Evolutionary conservation across 2,797 vertebrate genomes (phyloP), one percentile per base, ranked within the genome.

Genomic region (Karalla daura): DNA sequence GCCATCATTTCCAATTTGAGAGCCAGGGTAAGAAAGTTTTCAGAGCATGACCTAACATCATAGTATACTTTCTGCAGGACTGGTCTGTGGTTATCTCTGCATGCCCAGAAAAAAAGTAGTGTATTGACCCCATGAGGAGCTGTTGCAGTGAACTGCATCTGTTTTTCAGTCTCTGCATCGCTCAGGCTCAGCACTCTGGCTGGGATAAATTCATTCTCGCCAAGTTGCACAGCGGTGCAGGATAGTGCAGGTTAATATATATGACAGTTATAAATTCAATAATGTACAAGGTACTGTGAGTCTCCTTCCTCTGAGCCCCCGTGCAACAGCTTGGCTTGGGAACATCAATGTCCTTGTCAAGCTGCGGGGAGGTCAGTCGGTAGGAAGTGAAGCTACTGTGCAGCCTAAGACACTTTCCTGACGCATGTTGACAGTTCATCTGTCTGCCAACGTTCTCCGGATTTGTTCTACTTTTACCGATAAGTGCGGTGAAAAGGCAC

Each of bases 171-270:
- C 56, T 66, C 54, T 87, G 87, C 95, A 94, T 37, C 59, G 52
- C 94, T 91, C 70, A 93, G 92, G 0, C 95, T 96, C 79, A 96
- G 93, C 77, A 95, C 91, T 87, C 95, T 95, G 84, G 94, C 95
- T 63, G 94, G 90, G 84, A 97, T 96, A 84, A 97, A 97, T 63
- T 93, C 95, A 73, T 95, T 94, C 78, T 95, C 94, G 0, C 93
- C 94, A 0, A 93, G 93, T 94, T 95, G 87, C 35, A 63, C 75
- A 15, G 78, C 37, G 50, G 63, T 7, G 24, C 17, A 47, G 66
- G 62, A 71, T 46, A 70, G 54, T 58, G 12, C 25, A 74, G 67
- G 73, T 85, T 72, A 80, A 78, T 72, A 66, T 69, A 69, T 61
- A 44, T 56, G 74, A 64, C 59, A 49, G 56, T 56, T 68, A 55